A percentile compares a stretch with the other conserved stretches of the same genome.
These are phyloP conservation scores for Euwallacea fornicatus DNA, from an alignment of 1,140 invertebrate species.

Conservation along the genomic window DNA sequence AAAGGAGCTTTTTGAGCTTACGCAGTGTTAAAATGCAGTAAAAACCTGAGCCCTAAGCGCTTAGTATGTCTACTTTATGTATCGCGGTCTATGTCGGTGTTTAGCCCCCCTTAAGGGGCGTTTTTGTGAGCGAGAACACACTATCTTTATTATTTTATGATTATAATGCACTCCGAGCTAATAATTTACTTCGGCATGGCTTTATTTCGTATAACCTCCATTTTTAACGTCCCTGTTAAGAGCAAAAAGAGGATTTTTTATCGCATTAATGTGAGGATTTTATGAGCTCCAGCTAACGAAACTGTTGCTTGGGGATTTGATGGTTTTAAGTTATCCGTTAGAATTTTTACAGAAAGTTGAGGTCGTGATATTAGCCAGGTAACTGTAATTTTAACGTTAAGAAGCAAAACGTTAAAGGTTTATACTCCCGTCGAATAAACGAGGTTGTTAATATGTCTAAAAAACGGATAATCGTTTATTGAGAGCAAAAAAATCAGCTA, in stretches of 20 bases:
- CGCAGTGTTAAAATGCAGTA: conserved; percentile 53
- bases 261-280: conserved; percentile 30
- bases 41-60: conserved; percentile 49
- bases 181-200: conserved; percentile 38
- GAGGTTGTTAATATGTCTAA: no score
- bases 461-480: no score
- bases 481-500: no score
- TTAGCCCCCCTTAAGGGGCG: conserved; percentile 42
- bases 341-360: background rate
- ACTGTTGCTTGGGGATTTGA: conserved; percentile 29
- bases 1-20: conserved; percentile 51
- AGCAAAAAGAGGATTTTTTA: conserved; percentile 30
- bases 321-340: conserved; percentile 1
- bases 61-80: conserved; percentile 45
- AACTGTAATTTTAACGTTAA: no score
- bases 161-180: conserved; percentile 46
- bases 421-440: no score
- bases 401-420: no score
- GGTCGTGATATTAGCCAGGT: no score
- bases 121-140: conserved; percentile 43
- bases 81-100: conserved; percentile 40
- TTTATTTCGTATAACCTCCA: conserved; percentile 25
- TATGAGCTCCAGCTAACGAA: conserved; percentile 20
- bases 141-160: conserved; percentile 52
- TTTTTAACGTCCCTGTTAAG: conserved; percentile 37